Evolutionary conservation across 2,888 invertebrate species (phyloP).

Genomic region (Hymenopus coronatus): DNA sequence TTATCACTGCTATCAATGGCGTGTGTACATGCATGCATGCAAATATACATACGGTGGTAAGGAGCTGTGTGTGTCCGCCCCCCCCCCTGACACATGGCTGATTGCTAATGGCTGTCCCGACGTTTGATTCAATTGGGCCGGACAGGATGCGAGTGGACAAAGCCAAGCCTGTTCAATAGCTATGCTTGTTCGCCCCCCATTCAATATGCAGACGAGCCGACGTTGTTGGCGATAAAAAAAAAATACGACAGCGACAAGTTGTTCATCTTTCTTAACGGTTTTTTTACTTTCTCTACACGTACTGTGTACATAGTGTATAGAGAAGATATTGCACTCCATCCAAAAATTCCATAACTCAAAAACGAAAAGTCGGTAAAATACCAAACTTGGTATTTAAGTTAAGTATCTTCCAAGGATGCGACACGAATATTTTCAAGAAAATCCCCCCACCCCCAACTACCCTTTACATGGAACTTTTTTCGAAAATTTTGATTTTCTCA

Average conservation of each 20-base stretch:
- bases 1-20: slow-evolving; percentile 22
- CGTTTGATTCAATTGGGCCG: slow-evolving; percentile 24
- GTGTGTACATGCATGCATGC: slow-evolving; percentile 13
- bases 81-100: slow-evolving; percentile 20
- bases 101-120: slow-evolving; percentile 21
- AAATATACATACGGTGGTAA: slow-evolving; percentile 2
- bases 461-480: too few relatives aligned
- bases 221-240: not conserved
- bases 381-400: too few relatives aligned
- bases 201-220: not conserved
- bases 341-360: too few relatives aligned
- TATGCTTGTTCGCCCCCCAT: not conserved
- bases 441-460: too few relatives aligned
- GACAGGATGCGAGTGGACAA: not conserved
- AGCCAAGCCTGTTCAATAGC: not conserved
- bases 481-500: too few relatives aligned
- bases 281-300: not conserved
- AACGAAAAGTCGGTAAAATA: too few relatives aligned
- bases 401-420: too few relatives aligned
- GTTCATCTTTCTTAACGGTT: not conserved
- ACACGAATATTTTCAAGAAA: too few relatives aligned
- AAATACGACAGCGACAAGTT: not conserved
- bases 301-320: too few relatives aligned
- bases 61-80: not conserved
- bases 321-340: too few relatives aligned